Evolutionary conservation across 1,140 invertebrate species (phyloP), one percentile per base, ranked within the genome.

Genomic region (Drosophila lini): DNA sequence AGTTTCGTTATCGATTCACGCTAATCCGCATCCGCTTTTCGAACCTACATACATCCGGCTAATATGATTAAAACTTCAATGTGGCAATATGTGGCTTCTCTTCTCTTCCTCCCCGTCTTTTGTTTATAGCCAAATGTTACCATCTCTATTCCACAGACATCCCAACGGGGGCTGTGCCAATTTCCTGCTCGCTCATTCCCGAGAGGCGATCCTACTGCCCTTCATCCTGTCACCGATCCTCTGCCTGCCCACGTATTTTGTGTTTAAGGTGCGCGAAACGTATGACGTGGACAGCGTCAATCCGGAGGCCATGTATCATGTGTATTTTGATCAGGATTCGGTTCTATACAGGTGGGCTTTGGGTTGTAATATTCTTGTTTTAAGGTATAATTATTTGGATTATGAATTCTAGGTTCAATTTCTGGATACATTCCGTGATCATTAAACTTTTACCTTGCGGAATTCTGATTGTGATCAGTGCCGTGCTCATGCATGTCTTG

Each of bases 361-460:
- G 15, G 3, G 4, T 8, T 13, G 3, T n/a, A 47, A 7, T 15
- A 45, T 15, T 0, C 4, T 19, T 3, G 5, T 28, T 0, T 6
- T 6, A 0, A 28, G 1, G 25, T 6, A 28, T 28, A 1, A 28
- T 28, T 28, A 28, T 28, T 28, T 28, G 0, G 0, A 28, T 28
- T 28, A 6, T 28, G 25, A 28, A 28, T 10, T 28, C 11, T 22
- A 94, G 94, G 42, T 88, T 95, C n/a, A 97, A 97, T 90, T 98
- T 98, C 91, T 98, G 97, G 97, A 94, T 97, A 28, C 96, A 97
- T 85, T 94, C 95, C 3, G 96, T 98, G 4, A 93, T 97, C 19
- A 96, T 98, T 8, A 98, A 98, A 86, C 93, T 98, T 1, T 78
- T 98, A 4, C 97, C 97, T 0, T 98, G 97, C 78, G 93, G 95